Percentiles rank a stretch among this genome's conserved stretches.
Conservation (phyloP, 2,797 vertebrate genomes). For the Salarias fasciatus region DNA sequence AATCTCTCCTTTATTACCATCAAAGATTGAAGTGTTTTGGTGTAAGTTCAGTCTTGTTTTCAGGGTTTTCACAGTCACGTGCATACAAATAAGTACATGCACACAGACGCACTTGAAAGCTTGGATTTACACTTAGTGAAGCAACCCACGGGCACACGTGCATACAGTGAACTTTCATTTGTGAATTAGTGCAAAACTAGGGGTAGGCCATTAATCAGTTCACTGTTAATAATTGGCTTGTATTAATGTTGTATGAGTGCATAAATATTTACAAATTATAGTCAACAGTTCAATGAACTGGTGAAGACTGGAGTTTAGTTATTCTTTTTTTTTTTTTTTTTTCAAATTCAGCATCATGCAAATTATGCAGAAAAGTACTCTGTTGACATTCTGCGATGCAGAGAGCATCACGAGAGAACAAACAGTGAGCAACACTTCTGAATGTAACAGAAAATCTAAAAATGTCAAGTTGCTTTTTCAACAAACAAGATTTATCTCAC, state of each 20-base stretch:
- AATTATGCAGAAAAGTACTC: not conserved
- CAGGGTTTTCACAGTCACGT: slow-evolving; percentile 29
- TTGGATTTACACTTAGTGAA: slow-evolving; percentile 6
- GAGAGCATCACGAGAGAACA: not conserved
- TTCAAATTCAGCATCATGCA: not conserved
- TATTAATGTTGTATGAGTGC: slow-evolving; percentile 36
- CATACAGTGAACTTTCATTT: slow-evolving; percentile 13
- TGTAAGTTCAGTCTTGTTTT: slow-evolving; percentile 41
- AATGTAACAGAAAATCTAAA: not conserved
- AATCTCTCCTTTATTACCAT: slow-evolving; percentile 62
- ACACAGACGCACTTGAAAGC: slow-evolving; percentile 3
- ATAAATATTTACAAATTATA: not conserved
- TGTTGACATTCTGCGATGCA: slow-evolving; percentile 10
- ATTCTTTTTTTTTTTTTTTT: slow-evolving; percentile 3
- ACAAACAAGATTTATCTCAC: not conserved
- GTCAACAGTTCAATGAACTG: slow-evolving; percentile 2
- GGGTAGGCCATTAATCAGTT: slow-evolving; percentile 16
- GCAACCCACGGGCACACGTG: slow-evolving; percentile 15
- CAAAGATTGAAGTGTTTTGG: slow-evolving; percentile 51
- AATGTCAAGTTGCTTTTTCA: not conserved
- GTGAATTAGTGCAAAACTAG: slow-evolving; percentile 22
- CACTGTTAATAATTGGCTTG: slow-evolving; percentile 17
- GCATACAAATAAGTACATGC: not conserved
- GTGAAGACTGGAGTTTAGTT: slow-evolving; percentile 7
- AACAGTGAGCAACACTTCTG: not conserved